A percentile compares a stretch with the other conserved stretches of the same genome.
phyloP scores from a whole-genome alignment of 92 coral and sea anemone species.

The Parazoanthus darwini region DNA sequence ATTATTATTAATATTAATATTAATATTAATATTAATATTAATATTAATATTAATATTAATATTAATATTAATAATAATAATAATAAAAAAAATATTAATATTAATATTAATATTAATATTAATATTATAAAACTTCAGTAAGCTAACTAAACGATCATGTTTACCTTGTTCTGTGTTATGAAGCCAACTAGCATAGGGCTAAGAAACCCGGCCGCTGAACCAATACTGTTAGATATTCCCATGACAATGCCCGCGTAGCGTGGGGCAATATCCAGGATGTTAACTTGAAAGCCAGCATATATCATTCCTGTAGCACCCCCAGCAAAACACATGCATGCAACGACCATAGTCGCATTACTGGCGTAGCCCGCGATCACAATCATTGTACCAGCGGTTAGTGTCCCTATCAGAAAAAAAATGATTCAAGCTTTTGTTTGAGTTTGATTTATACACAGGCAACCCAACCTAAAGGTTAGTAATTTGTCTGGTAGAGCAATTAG shows the following conservation, averaged over 20 bases:
- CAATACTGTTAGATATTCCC: slow-evolving; percentile 83
- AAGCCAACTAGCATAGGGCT: slow-evolving; percentile 91
- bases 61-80: no score
- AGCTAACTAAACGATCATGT: not conserved
- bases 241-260: slow-evolving; percentile 80
- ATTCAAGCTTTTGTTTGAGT: not conserved
- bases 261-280: slow-evolving; percentile 88
- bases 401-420: slow-evolving; percentile 53
- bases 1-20: no score
- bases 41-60: no score
- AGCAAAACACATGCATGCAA: slow-evolving; percentile 64
- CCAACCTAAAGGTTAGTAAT: not conserved
- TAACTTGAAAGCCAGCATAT: slow-evolving; percentile 92
- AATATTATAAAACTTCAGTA: not conserved
- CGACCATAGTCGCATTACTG: slow-evolving; percentile 47
- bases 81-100: no score
- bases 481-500: no score
- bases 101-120: no score
- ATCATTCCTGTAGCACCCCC: slow-evolving; percentile 69
- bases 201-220: slow-evolving; percentile 77
- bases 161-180: slow-evolving; percentile 71
- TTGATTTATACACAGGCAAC: not conserved
- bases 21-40: no score
- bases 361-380: slow-evolving; percentile 76
- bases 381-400: slow-evolving; percentile 66